Evolutionary conservation across 2,113 vertebrate genomes (phyloP).

Genomic region (Psettodes erumei): DNA sequence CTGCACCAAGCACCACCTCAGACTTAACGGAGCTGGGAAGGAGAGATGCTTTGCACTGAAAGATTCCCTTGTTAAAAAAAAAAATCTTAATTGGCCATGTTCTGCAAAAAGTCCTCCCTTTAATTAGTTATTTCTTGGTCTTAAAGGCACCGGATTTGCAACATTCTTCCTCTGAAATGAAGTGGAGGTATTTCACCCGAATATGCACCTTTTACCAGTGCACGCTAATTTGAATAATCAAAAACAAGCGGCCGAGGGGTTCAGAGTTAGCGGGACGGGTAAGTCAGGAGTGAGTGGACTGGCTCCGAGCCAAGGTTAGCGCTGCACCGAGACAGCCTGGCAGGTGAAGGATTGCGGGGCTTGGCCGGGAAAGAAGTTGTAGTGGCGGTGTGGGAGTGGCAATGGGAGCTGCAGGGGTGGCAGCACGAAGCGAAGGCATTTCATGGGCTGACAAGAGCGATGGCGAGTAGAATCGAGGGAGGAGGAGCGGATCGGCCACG

Average conservation of each 20-base stretch:
- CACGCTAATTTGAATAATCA: not conserved
- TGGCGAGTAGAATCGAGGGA: conserved; percentile 41
- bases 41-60: conserved; percentile 8
- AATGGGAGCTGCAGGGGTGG: conserved; percentile 48
- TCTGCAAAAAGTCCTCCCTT: conserved; percentile 38
- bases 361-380: conserved; percentile 57
- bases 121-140: conserved; percentile 50
- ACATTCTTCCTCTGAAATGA: conserved; percentile 6
- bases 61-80: conserved; percentile 35
- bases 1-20: conserved; percentile 15
- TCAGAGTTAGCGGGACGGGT: conserved; percentile 44
- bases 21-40: conserved; percentile 15
- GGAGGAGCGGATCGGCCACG: conserved; percentile 39
- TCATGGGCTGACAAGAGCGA: conserved; percentile 41
- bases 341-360: conserved; percentile 69
- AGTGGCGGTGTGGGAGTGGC: conserved; percentile 51
- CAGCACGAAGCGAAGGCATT: conserved; percentile 49
- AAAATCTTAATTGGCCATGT: conserved; percentile 45
- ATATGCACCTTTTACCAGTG: not conserved
- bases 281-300: conserved; percentile 51
- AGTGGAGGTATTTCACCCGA: not conserved
- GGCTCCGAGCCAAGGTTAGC: conserved; percentile 63
- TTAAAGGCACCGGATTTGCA: conserved; percentile 27
- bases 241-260: not conserved
- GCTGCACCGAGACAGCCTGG: conserved; percentile 58